Evolutionary conservation across 23 tunicate species (phyloP), one percentile per base, ranked within the genome.

Genomic region (Botrylloides violaceus): DNA sequence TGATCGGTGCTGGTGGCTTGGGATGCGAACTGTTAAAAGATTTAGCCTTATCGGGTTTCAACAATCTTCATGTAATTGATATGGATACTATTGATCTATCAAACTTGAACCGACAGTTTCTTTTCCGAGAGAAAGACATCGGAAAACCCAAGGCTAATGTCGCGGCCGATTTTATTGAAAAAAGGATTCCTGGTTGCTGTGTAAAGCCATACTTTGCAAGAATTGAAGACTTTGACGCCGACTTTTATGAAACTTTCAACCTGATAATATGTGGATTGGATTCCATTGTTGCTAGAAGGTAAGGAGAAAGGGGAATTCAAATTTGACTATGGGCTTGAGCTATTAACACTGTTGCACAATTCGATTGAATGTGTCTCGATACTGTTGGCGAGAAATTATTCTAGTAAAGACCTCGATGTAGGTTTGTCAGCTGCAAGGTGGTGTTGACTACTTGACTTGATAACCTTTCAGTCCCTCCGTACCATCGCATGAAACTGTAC

Each of bases 41-140:
- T 43, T 35, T 92, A 0, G 77, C 93, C 6, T 36, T 85, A 34
- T 37, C 49, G 48, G 98, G 98, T 1, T 92, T 92, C 37, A 65
- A 74, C 27, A 75, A 84, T 27, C 80, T 92, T 20, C 80, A 92
- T 66, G 92, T 92, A 22, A 92, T 92, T 65, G 98, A 92, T 59
- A 92, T 92, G 98, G 98, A 92, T 58, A 92, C 86, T 4, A 92
- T 92, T 33, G 98, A 92, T 34, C 50, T 92, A n/a, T 92, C 98
- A 12, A 92, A 92, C 65, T 70, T 92, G 2, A 92, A 92, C 57
- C 64, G 98, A 27, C 98, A 92, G 66, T 90, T 90, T 53, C 65
- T 90, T 23, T 90, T 79, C 61, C 47, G 98, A 49, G 95, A 84
- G 31, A 58, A 35, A 49, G 98, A 92, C 61, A 71, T 92, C 49